A percentile compares a stretch with the other conserved stretches of the same genome.
These are phyloP conservation scores for Poeciliopsis occidentalis DNA, from an alignment of 2,113 vertebrate genomes.

Conservation along the genomic window DNA sequence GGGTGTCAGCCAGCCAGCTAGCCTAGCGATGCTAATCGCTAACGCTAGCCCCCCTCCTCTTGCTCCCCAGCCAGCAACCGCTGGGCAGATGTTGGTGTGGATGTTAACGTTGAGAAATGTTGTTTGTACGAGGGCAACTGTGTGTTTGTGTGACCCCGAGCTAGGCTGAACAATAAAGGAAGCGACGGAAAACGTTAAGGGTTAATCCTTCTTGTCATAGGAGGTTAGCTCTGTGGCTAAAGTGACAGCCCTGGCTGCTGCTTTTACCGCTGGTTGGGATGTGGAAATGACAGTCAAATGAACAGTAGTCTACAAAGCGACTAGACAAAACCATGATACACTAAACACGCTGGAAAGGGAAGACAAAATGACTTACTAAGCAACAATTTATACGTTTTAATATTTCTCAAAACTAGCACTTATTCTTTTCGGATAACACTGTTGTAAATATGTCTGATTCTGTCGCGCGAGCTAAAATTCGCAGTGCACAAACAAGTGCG, in stretches of 20 bases:
- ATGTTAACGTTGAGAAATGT: neutral
- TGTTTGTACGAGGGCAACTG: neutral
- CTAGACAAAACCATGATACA: neutral
- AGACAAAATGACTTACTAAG: too few species aligned
- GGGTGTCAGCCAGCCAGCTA: constrained; percentile 48
- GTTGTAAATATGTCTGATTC: neutral
- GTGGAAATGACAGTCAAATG: constrained; percentile 34
- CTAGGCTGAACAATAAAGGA: neutral
- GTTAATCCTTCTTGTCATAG: constrained; percentile 25
- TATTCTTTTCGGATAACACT: neutral
- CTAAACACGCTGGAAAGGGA: too few species aligned
- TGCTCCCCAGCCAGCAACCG: constrained; percentile 42
- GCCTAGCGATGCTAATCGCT: constrained; percentile 71
- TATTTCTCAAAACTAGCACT: neutral
- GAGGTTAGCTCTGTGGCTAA: constrained; percentile 55
- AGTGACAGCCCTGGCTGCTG: constrained; percentile 11
- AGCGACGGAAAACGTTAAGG: neutral
- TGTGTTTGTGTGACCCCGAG: neutral
- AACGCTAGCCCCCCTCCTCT: constrained; percentile 41
- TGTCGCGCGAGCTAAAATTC: neutral
- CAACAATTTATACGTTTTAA: neutral
- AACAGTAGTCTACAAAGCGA: neutral
- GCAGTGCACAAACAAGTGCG: neutral
- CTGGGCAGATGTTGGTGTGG: constrained; percentile 33
- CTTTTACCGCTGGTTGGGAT: constrained; percentile 24